phyloP scores from a whole-genome alignment of 2,113 vertebrate species.

The Arenaria interpres region DNA sequence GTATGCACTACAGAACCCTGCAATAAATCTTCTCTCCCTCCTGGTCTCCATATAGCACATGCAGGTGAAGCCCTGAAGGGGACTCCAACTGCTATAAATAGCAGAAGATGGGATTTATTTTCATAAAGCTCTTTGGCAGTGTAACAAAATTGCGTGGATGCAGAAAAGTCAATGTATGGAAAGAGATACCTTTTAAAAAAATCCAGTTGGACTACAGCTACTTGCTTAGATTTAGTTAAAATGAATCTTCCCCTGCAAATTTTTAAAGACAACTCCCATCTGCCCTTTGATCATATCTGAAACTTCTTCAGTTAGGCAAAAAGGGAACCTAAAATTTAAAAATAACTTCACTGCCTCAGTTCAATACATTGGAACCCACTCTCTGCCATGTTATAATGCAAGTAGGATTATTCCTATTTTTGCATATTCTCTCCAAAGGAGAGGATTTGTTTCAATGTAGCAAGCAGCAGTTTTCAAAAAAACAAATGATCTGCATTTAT shows the following conservation, averaged over 20 bases:
- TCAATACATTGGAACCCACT: background rate
- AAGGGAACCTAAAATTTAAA: background rate
- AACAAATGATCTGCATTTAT: background rate
- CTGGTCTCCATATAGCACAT: background rate
- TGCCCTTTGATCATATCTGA: background rate
- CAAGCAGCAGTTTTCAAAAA: background rate
- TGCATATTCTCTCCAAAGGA: background rate
- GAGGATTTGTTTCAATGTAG: background rate
- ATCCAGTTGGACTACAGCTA: background rate
- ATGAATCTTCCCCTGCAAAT: background rate
- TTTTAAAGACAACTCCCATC: background rate
- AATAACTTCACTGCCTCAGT: background rate
- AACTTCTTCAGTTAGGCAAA: background rate
- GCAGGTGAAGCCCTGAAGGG: background rate
- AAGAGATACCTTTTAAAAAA: background rate
- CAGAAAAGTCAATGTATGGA: background rate
- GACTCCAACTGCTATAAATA: background rate
- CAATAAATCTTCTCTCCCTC: background rate
- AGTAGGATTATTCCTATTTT: background rate
- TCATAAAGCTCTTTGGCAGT: background rate
- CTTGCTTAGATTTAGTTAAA: background rate
- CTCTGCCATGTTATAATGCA: background rate
- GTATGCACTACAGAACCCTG: background rate
- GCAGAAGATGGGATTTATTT: background rate
- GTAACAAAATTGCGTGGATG: background rate